Conservation (phyloP, 2,113 vertebrate species). For the Electrona antarctica region DNA sequence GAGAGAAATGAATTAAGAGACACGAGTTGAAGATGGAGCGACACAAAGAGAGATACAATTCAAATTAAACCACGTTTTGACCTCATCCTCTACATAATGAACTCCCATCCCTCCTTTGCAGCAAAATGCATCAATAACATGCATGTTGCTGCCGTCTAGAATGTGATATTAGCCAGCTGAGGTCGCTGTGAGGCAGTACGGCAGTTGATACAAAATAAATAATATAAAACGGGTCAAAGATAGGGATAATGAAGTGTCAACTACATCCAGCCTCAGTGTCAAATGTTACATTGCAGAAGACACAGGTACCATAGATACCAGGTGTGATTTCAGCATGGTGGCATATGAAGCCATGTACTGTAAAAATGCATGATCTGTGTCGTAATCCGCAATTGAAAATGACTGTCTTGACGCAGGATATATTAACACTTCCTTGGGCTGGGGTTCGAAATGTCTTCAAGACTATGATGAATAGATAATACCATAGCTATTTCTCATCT, state of each 20-base stretch:
- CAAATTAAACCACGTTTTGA: slow-evolving; percentile 6
- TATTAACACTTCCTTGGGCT: too few species aligned
- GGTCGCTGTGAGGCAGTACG: too few species aligned
- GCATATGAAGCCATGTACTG: neutral
- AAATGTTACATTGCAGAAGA: neutral
- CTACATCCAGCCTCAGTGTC: neutral
- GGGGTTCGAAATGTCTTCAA: too few species aligned
- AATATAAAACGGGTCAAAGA: too few species aligned
- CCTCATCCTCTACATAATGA: fast-evolving
- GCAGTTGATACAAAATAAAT: too few species aligned
- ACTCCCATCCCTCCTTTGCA: neutral
- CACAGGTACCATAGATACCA: neutral
- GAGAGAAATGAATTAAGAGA: neutral
- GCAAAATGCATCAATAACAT: neutral
- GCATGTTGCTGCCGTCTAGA: neutral
- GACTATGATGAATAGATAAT: too few species aligned
- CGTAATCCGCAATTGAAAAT: neutral
- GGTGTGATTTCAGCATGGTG: neutral
- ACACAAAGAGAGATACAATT: neutral
- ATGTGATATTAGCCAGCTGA: neutral
- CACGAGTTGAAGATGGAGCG: neutral
- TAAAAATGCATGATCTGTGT: neutral
- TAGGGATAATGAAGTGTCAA: neutral
- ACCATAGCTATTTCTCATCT: too few species aligned
- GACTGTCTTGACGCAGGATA: neutral